Evolutionary conservation across 2,113 vertebrate genomes (phyloP).

Genomic region (Podarcis raffonei): DNA sequence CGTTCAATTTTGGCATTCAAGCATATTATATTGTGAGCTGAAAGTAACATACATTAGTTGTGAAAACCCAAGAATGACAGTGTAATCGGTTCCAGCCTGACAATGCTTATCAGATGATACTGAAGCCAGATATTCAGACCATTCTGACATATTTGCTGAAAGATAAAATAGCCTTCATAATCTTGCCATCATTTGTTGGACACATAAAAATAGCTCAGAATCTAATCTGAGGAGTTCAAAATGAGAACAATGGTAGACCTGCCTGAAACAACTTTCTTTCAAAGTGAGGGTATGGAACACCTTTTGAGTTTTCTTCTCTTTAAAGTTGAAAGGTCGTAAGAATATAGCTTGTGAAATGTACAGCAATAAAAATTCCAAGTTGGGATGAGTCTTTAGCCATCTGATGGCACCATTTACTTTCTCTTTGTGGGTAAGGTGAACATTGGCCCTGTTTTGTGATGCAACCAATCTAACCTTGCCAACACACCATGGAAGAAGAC

Average conservation of each 20-base stretch:
- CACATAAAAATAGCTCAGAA: slow-evolving; percentile 49
- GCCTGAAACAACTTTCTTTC: slow-evolving; percentile 17
- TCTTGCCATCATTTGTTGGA: slow-evolving; percentile 25
- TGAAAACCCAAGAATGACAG: slow-evolving; percentile 57
- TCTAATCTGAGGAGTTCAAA: slow-evolving; percentile 45
- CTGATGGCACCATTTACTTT: not conserved
- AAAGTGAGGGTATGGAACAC: not conserved
- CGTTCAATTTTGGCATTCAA: slow-evolving; percentile 51
- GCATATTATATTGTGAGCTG: slow-evolving; percentile 57
- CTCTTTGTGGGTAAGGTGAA: not conserved
- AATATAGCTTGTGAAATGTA: not conserved
- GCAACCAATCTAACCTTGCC: not conserved
- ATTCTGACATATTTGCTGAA: slow-evolving; percentile 61
- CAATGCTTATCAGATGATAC: slow-evolving; percentile 63
- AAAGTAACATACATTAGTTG: slow-evolving; percentile 59
- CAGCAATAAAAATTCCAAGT: not conserved
- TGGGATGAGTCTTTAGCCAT: not conserved
- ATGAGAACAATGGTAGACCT: slow-evolving; percentile 25
- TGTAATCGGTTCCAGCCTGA: slow-evolving; percentile 56
- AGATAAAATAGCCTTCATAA: slow-evolving; percentile 61
- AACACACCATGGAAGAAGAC: not conserved
- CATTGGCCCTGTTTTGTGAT: not conserved
- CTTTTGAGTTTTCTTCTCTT: not conserved
- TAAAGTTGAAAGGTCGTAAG: not conserved
- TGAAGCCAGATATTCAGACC: slow-evolving; percentile 33